Conservation (phyloP, 2,888 invertebrate genomes). For the Drosophila lutescens region DNA sequence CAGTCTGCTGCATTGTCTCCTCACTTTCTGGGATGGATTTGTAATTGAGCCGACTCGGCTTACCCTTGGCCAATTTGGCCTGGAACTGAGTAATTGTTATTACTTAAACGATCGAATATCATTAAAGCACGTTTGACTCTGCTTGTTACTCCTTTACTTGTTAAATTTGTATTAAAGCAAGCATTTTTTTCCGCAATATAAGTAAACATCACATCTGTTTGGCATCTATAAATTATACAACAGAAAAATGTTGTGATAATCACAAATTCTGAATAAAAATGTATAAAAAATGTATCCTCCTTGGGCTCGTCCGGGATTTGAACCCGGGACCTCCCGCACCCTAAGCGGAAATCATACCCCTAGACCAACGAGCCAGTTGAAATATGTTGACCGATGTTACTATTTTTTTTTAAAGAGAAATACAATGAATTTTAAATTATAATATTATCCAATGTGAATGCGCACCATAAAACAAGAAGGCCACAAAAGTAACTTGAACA, state of each 20-base stretch:
- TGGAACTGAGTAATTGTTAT: constrained; percentile 35
- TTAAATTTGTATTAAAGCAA: no score
- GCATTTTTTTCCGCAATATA: background rate
- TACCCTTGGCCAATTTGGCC: constrained; percentile 32
- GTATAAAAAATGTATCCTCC: background rate
- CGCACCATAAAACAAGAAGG: background rate
- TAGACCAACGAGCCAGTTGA: constrained; percentile 81
- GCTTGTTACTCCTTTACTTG: no score
- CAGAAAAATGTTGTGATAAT: background rate
- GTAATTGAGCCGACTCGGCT: constrained; percentile 22
- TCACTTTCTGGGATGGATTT: background rate
- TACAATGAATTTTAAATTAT: background rate
- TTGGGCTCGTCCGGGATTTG: constrained; percentile 85
- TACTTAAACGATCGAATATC: constrained; percentile 33
- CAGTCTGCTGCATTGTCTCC: constrained; percentile 15
- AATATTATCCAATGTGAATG: background rate
- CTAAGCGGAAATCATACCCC: constrained; percentile 85
- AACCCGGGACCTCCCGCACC: constrained; percentile 85
- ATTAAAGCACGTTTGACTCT: constrained; percentile 10
- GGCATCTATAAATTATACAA: background rate
- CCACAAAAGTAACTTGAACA: background rate
- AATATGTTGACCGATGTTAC: background rate
- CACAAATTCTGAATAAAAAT: background rate
- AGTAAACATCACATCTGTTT: no score
- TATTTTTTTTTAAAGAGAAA: background rate